Base-by-base conservation (phyloP, 2,888 invertebrate species). In the Hetaerina titia region DNA sequence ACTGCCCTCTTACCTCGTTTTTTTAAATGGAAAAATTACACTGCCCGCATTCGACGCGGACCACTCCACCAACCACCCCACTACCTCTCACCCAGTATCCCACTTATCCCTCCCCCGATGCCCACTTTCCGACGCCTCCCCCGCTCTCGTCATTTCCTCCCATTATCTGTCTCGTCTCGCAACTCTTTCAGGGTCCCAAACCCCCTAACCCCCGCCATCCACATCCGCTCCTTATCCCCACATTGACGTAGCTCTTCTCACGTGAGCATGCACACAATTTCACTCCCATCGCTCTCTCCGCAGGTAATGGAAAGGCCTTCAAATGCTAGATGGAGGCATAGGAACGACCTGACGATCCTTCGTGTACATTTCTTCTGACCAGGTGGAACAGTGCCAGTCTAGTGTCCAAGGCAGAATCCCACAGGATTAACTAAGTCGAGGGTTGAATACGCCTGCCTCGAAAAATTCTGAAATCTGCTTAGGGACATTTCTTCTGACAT, bases 21-120 rank as follows among this genome's bases (percentile, higher is more conserved):
- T 57, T 22, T 90, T 57, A 64, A n/a, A 92, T 92, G 69, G 92
- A 92, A 69, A 92, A 92, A 92, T 92, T 92, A 92, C 81, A 31
- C 56, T 56, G 69, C 92, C 92, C 92, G 92, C 92, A 92, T 92
- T 92, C 64, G 64, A 92, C 56, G 92, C n/a, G 31, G 15, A n/a
- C 69, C 92, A 92, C 92, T 92, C 74, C 45, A 69, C 69, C 56
- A 15, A 22, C 69, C 22, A 56, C 69, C n/a, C 56, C 17, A 56
- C 60, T 15, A 31, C 81, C 31, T 31, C 25, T 15, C 81, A 31
- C 81, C 56, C 89, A 89, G 57, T 89, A 89, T 89, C n/a, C 57
- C 89, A 89, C 89, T 89, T 89, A 89, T 89, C n/a, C 89, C 57
- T 13, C 56, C 45, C 63, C 45, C 64, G 64, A 25, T 45, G 17